phyloP scores from a whole-genome alignment of 2,113 vertebrate genomes.

The Lepisosteus oculatus region DNA sequence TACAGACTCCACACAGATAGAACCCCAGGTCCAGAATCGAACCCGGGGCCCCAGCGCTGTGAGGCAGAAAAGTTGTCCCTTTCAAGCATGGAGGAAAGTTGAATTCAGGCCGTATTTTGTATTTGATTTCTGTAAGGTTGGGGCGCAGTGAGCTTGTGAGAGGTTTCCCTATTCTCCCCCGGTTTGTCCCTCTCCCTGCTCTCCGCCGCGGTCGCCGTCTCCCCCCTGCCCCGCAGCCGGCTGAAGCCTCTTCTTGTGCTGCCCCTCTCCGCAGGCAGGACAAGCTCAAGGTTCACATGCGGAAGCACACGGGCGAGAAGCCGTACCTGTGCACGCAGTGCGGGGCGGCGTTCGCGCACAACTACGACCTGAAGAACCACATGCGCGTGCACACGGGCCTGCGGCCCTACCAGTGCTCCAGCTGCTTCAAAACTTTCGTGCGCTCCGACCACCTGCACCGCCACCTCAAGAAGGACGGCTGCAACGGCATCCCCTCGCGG shows the following conservation, averaged over 20 bases:
- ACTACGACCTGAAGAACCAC: conserved; percentile 99
- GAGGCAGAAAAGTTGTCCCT: too few relatives aligned
- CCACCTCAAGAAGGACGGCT: conserved; percentile 98
- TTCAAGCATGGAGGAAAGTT: too few relatives aligned
- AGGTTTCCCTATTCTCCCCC: too few relatives aligned
- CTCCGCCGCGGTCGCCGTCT: too few relatives aligned
- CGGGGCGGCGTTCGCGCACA: conserved; percentile 94
- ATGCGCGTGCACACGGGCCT: conserved; percentile 96
- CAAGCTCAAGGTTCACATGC: conserved; percentile 98
- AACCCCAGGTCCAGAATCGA: too few relatives aligned
- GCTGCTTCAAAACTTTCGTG: conserved; percentile 97
- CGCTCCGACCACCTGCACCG: conserved; percentile 97
- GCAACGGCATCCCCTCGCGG: conserved; percentile 90
- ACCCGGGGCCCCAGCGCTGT: too few relatives aligned
- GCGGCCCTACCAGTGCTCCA: conserved; percentile 96
- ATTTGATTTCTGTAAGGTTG: too few relatives aligned
- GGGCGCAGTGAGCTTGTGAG: too few relatives aligned
- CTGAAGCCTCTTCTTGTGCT: conserved; percentile 22
- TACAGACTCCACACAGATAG: too few relatives aligned
- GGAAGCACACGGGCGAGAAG: conserved; percentile 97
- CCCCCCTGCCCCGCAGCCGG: neutral
- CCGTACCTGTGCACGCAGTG: conserved; percentile 96
- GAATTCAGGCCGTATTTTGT: too few relatives aligned
- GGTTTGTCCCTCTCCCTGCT: too few relatives aligned
- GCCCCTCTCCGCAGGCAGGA: conserved; percentile 77